Conservation (phyloP, 2,113 vertebrate species). For the Aramus guarauna region DNA sequence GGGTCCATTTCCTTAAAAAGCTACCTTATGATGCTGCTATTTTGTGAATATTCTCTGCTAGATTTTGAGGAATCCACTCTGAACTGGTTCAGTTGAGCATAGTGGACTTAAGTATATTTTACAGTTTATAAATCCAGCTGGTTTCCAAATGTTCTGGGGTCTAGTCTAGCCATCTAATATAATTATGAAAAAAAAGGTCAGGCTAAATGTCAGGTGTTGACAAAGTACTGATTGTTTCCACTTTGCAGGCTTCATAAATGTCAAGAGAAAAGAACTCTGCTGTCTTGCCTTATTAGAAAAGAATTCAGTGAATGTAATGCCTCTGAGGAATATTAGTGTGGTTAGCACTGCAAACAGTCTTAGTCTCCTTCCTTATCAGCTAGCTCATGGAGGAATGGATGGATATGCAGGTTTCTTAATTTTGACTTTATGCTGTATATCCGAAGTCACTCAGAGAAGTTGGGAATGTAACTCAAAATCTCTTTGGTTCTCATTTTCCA, state of each 20-base stretch:
- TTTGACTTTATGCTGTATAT: neutral
- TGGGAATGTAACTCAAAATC: neutral
- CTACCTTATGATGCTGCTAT: neutral
- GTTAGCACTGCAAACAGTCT: neutral
- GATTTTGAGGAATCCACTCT: neutral
- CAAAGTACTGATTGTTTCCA: slow-evolving; percentile 69
- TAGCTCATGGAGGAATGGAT: neutral
- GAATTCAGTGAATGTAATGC: slow-evolving; percentile 37
- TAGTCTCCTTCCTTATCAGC: neutral
- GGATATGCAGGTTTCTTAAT: neutral
- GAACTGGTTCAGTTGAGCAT: neutral
- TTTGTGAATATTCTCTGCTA: neutral
- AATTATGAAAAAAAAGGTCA: slow-evolving; percentile 67
- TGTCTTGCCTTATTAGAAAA: slow-evolving; percentile 67
- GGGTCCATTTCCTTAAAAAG: neutral
- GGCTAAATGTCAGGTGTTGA: slow-evolving; percentile 68
- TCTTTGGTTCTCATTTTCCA: neutral
- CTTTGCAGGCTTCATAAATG: slow-evolving; percentile 69
- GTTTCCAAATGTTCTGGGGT: slow-evolving; percentile 62
- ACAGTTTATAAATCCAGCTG: slow-evolving; percentile 60
- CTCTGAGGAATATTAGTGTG: slow-evolving; percentile 34
- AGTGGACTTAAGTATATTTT: neutral
- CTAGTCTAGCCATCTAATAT: slow-evolving; percentile 57
- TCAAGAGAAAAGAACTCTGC: slow-evolving; percentile 64
- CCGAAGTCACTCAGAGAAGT: neutral